phyloP scores from a whole-genome alignment of 1,140 invertebrate species.

The Cotesia typhae region DNA sequence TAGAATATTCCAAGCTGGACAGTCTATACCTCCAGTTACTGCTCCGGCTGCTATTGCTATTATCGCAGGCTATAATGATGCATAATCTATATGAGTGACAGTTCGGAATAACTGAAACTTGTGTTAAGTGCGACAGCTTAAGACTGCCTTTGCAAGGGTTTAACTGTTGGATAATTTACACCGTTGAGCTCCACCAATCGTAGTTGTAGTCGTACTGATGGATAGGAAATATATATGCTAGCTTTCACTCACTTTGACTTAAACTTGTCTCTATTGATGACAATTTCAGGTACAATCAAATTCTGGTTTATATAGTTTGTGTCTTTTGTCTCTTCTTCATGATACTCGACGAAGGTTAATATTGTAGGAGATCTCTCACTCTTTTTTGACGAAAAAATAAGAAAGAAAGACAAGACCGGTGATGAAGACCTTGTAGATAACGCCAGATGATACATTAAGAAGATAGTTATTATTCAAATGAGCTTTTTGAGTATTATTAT shows the following conservation, averaged over 20 bases:
- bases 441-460: background rate
- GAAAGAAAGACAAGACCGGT: background rate
- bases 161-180: constrained; percentile 28
- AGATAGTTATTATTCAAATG: no score
- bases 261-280: no score
- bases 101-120: background rate
- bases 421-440: background rate
- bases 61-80: constrained; percentile 1
- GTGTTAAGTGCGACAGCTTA: constrained; percentile 2
- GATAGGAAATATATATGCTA: constrained; percentile 1
- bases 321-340: no score
- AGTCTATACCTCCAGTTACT: background rate
- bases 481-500: background rate
- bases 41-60: background rate
- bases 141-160: background rate
- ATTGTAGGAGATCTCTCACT: no score
- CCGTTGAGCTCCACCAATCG: background rate
- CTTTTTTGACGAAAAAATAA: background rate
- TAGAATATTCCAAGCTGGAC: constrained; percentile 13
- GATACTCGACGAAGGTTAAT: no score
- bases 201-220: background rate
- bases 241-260: constrained; percentile 8
- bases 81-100: constrained; percentile 22
- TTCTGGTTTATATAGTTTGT: no score
- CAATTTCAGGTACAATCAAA: no score